Base-by-base conservation (phyloP, 2,113 vertebrate species). In the Dryoscopus gambensis region DNA sequence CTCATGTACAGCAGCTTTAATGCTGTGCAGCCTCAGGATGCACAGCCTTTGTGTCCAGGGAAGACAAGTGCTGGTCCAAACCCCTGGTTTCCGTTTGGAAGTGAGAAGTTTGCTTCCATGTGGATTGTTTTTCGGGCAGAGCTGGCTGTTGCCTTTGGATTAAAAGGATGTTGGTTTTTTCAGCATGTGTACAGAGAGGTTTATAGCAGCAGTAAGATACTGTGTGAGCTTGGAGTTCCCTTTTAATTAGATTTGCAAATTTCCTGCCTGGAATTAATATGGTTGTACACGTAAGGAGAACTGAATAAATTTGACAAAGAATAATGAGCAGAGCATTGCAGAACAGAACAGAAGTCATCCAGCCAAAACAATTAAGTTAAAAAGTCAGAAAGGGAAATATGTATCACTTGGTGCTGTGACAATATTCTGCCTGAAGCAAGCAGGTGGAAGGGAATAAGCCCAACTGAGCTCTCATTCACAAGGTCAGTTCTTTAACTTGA, bases 11-110 rank as follows among this genome's bases (percentile, higher is more conserved):
- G 35, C 62, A 67, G 71, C 24, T 65, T 30, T 35, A 28, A 4
- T 33, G 28, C 24, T 0, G 46, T 1, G 12, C 28, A 18, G 46
- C 67, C 47, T 42, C 7, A 2, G 63, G n/a, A 4, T 3, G 15
- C 1, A 4, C 3, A 21, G 47, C 25, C 25, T 20, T 39, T 18
- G 35, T 27, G 2, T 6, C 11, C 3, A 4, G 50, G n/a, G 55
- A 44, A 21, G 31, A 6, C 7, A 33, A 21, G 19, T 35, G 62
- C 71, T 44, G 53, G 14, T 68, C 50, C 68, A 39, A 22, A 47
- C 14, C 7, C 0, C 24, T 27, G 46, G 25, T 9, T 55, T 73
- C 11, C 39, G 3, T 44, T 40, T 37, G 47, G 62, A 63, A 53
- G 35, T 7, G 47, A 37, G 47, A 74, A 39, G 12, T 76, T 84